Base-by-base conservation (phyloP, 2,797 vertebrate species). In the Platyrinchus mystaceus region DNA sequence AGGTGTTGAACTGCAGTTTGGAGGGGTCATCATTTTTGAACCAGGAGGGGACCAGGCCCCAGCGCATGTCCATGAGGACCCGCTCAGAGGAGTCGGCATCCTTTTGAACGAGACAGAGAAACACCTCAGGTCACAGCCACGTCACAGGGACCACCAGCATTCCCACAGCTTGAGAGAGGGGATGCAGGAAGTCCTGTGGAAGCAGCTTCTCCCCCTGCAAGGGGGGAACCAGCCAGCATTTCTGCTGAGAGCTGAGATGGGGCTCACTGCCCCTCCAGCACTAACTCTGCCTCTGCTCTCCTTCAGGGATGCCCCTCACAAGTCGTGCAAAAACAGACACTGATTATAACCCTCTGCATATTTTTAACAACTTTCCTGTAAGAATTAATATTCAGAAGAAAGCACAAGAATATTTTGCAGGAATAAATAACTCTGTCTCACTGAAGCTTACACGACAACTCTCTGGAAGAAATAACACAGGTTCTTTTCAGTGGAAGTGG, bases 11-110 rank as follows among this genome's bases (percentile, higher is more conserved):
- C 30, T 97, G 98, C 98, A 99, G 98, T 91, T 99, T 99, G 75
- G 96, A 98, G 18, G 98, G 99, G 92, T 99, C 98, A 1, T 89
- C 93, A 83, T 98, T 98, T 83, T 97, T 98, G 96, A 99, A 99
- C 99, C 99, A 99, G n/a, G 98, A 95, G 6, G 99, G 99, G 41
- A 99, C 85, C 50, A 99, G 97, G 64, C 99, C 99, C 99, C 99
- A 99, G 22, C 99, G 98, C 99, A 99, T 99, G 10, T 98, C 97
- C 36, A 98, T 98, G 84, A 99, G 97, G 60, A 99, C 97, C 56
- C 98, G 98, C 92, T 99, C 98, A 0, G 98, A 99, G 44, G 97
- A 98, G 63, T 99, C 98, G 1, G 98, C 98, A 91, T 97, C 97
- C 99, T 99, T 96, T 44, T 0, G 3, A 56, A 75, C 14, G 14